These are phyloP conservation scores for Erannis defoliaria DNA, from an alignment of 2,888 invertebrate species.

Conservation along the genomic window DNA sequence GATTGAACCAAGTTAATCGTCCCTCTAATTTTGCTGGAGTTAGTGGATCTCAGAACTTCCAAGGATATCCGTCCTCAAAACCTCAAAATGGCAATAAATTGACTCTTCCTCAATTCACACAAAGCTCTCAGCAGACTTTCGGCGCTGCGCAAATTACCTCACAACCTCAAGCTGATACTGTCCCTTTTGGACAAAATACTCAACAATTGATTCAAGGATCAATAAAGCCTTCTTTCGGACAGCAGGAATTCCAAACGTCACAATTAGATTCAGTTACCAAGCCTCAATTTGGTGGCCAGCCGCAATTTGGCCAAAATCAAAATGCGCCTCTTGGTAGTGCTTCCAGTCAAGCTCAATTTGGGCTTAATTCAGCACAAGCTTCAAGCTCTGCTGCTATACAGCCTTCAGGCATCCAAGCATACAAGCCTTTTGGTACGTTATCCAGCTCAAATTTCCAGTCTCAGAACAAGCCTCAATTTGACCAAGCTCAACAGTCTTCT, in stretches of 20 bases:
- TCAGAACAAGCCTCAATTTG: slow-evolving; percentile 25
- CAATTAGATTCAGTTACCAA: slow-evolving; percentile 44
- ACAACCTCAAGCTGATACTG: slow-evolving; percentile 19
- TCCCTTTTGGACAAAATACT: slow-evolving; percentile 26
- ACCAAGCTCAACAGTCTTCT: slow-evolving; percentile 26
- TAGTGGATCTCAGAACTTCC: slow-evolving; percentile 11
- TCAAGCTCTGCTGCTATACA: slow-evolving; percentile 17
- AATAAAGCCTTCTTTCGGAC: slow-evolving; percentile 22
- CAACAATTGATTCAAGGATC: slow-evolving; percentile 24
- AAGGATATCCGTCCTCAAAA: slow-evolving; percentile 33
- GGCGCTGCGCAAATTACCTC: slow-evolving; percentile 17
- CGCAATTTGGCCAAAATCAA: slow-evolving; percentile 30
- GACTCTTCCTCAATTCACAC: slow-evolving; percentile 28
- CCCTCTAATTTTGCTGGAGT: slow-evolving; percentile 26
- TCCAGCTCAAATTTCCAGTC: slow-evolving; percentile 9
- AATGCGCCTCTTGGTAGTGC: slow-evolving; percentile 24
- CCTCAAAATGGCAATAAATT: slow-evolving; percentile 34
- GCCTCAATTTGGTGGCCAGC: slow-evolving; percentile 44
- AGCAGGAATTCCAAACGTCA: slow-evolving; percentile 33
- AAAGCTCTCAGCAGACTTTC: slow-evolving; percentile 23
- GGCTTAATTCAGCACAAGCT: slow-evolving; percentile 31
- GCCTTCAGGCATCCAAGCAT: slow-evolving; percentile 8
- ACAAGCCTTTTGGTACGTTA: slow-evolving; percentile 16
- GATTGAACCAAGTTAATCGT: slow-evolving; percentile 7
- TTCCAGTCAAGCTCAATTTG: slow-evolving; percentile 36